phyloP scores from a whole-genome alignment of 1,140 invertebrate species.

The Macrotrachela quadricornifera region DNA sequence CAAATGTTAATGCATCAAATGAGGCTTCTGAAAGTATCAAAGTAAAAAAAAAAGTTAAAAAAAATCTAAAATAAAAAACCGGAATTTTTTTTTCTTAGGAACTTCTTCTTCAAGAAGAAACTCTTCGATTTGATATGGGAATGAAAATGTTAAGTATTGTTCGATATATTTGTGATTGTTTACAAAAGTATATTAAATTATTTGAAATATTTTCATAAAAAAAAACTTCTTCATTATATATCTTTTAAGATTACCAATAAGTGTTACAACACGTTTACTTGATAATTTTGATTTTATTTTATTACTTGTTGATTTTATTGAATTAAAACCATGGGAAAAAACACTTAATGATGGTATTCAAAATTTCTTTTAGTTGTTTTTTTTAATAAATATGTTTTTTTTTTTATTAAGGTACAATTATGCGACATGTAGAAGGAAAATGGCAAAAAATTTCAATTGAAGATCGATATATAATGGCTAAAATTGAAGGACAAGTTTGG shows the following conservation, averaged over 20 bases:
- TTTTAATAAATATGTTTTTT: not conserved
- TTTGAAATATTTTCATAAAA: not conserved
- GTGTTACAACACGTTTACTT: constrained; percentile 21
- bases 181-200: constrained; percentile 15
- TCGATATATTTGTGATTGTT: constrained; percentile 24
- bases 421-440: constrained; percentile 28
- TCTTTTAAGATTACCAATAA: constrained; percentile 20
- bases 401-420: constrained; percentile 16
- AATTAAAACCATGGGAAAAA: constrained; percentile 25
- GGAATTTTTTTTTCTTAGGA: constrained; percentile 18
- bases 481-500: constrained; percentile 31
- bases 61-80: not conserved
- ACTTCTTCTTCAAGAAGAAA: constrained; percentile 21
- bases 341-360: constrained; percentile 9
- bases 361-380: not conserved
- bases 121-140: constrained; percentile 26
- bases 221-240: no score
- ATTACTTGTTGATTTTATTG: constrained; percentile 24
- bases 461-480: constrained; percentile 26
- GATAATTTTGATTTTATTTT: constrained; percentile 27
- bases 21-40: no score
- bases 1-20: not conserved
- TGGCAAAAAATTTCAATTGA: constrained; percentile 19
- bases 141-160: constrained; percentile 25
- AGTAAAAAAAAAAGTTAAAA: no score